Evolutionary conservation across 2,797 vertebrate genomes (phyloP).

Genomic region (Sebastes oblongus): DNA sequence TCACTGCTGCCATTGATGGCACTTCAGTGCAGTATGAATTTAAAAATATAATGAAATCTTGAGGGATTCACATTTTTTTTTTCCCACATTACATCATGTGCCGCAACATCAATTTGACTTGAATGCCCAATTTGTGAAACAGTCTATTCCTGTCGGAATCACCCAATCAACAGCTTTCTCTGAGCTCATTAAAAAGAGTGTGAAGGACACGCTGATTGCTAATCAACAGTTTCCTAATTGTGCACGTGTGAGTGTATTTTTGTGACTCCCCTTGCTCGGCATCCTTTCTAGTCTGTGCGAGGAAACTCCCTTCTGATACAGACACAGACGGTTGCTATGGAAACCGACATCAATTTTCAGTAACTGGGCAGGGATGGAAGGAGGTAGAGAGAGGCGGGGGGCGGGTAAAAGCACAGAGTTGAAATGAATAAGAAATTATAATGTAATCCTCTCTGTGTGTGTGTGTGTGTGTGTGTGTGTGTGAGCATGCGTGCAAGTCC

Average conservation of each 20-base stretch:
- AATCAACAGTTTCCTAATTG: conserved; percentile 54
- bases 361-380: conserved; percentile 28
- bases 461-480: background rate
- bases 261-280: conserved; percentile 36
- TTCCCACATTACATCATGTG: background rate
- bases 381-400: background rate
- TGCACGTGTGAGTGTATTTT: background rate
- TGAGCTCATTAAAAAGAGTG: conserved; percentile 42
- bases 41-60: background rate
- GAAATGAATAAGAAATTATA: conserved; percentile 36
- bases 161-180: conserved; percentile 55
- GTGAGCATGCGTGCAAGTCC: background rate
- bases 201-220: conserved; percentile 57
- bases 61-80: background rate
- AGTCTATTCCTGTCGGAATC: conserved; percentile 27
- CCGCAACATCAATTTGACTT: conserved; percentile 4
- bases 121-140: conserved; percentile 21
- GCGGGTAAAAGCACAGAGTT: conserved; percentile 31
- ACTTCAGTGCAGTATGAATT: background rate
- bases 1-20: background rate
- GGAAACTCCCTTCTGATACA: conserved; percentile 63
- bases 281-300: conserved; percentile 34
- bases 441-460: background rate
- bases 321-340: conserved; percentile 67
- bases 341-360: conserved; percentile 67